Evolutionary conservation across 1,140 invertebrate species (phyloP).

Genomic region (Colletes latitarsis): DNA sequence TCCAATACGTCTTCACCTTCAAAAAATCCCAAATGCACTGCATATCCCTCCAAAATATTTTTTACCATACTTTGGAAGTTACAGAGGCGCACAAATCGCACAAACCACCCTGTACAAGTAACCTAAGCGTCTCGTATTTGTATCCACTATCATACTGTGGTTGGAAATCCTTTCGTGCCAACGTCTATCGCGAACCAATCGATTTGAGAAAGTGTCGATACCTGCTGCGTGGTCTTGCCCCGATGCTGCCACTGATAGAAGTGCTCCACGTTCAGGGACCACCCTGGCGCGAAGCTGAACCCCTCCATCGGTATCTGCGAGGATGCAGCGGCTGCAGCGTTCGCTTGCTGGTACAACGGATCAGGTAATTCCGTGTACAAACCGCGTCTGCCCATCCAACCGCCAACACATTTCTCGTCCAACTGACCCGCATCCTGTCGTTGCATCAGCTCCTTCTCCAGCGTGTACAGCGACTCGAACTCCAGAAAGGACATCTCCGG

Average conservation of each 20-base stretch:
- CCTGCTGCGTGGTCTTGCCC: slow-evolving; percentile 74
- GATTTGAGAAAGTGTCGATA: slow-evolving; percentile 31
- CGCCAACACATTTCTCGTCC: slow-evolving; percentile 66
- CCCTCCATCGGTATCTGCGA: slow-evolving; percentile 67
- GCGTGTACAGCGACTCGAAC: slow-evolving; percentile 72
- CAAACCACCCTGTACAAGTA: too few relatives aligned
- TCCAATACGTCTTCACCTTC: too few relatives aligned
- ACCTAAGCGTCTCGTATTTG: too few relatives aligned
- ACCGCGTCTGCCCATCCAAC: slow-evolving; percentile 64
- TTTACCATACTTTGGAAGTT: too few relatives aligned
- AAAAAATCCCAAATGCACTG: too few relatives aligned
- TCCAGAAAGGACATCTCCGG: slow-evolving; percentile 73
- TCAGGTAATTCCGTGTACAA: slow-evolving; percentile 72
- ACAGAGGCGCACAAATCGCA: too few relatives aligned
- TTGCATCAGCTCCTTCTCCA: slow-evolving; percentile 71
- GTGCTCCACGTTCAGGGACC: slow-evolving; percentile 73
- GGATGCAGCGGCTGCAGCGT: slow-evolving; percentile 8
- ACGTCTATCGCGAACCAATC: too few relatives aligned
- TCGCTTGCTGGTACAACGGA: slow-evolving; percentile 48
- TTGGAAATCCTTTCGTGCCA: too few relatives aligned
- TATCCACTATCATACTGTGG: too few relatives aligned
- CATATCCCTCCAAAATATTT: too few relatives aligned
- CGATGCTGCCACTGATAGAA: slow-evolving; percentile 76
- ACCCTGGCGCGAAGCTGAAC: slow-evolving; percentile 74
- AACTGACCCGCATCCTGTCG: slow-evolving; percentile 54